Percentiles rank a stretch among this genome's conserved stretches.
Conservation (phyloP, 2,113 vertebrate genomes). For the Nycticryphes semicollaris region DNA sequence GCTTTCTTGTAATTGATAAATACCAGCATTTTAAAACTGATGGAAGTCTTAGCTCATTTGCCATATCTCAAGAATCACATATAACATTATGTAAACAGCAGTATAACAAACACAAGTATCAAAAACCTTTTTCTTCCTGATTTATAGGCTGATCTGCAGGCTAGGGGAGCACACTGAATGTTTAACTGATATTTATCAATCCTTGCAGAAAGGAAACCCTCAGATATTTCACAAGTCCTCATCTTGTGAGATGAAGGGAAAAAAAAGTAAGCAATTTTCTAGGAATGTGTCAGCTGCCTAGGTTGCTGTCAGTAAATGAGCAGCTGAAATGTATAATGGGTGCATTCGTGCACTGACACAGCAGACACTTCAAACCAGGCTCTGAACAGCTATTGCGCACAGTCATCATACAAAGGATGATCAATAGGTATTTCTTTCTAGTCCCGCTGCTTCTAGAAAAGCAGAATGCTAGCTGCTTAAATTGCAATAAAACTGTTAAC, state of each 20-base stretch:
- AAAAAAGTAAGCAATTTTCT: background rate
- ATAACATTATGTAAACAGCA: background rate
- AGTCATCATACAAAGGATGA: background rate
- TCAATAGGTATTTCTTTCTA: background rate
- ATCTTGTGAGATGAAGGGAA: background rate
- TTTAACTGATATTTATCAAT: background rate
- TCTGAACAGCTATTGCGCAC: background rate
- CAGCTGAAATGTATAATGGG: background rate
- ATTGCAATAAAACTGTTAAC: background rate
- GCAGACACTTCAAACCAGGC: background rate
- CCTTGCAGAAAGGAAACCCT: background rate
- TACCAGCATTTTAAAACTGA: background rate
- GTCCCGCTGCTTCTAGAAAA: background rate
- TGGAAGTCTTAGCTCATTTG: slow-evolving; percentile 1
- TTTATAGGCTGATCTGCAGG: background rate
- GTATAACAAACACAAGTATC: background rate
- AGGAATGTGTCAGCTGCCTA: background rate
- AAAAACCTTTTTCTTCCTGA: background rate
- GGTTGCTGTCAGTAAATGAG: background rate
- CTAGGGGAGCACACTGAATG: background rate
- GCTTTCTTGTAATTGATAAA: background rate
- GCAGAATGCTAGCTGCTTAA: background rate
- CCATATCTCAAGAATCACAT: background rate
- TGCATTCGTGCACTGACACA: background rate
- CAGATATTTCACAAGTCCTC: background rate